phyloP scores from a whole-genome alignment of 2,113 vertebrate genomes.

The Seriola rivoliana region DNA sequence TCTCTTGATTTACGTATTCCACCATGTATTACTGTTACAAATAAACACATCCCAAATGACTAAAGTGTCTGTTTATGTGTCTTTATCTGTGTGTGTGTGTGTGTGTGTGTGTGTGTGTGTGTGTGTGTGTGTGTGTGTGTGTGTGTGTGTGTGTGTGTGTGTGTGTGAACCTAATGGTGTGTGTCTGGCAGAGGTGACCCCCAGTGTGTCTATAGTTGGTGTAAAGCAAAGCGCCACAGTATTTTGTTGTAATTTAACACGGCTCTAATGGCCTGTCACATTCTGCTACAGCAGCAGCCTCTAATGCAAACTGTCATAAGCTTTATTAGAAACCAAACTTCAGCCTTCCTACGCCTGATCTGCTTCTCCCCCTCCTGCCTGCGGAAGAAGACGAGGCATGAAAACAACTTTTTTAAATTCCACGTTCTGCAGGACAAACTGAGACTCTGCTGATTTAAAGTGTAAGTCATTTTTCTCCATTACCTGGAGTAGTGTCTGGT shows the following conservation, averaged over 20 bases:
- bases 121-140: constrained; percentile 21
- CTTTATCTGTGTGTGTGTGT: constrained; percentile 22
- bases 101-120: constrained; percentile 14
- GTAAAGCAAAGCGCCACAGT: constrained; percentile 46
- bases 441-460: background rate
- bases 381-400: background rate
- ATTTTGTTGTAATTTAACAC: constrained; percentile 67
- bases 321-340: constrained; percentile 57
- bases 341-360: constrained; percentile 2
- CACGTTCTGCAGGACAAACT: constrained; percentile 3
- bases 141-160: constrained; percentile 21
- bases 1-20: constrained; percentile 95
- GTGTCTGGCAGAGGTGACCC: constrained; percentile 67
- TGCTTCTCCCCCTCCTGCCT: background rate
- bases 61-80: constrained; percentile 18
- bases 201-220: constrained; percentile 41
- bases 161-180: constrained; percentile 54
- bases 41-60: constrained; percentile 94
- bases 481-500: background rate
- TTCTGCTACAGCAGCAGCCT: constrained; percentile 44
- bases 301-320: constrained; percentile 59
- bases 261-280: constrained; percentile 71
- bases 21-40: constrained; percentile 98
- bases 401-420: constrained; percentile 6
- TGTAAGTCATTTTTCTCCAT: background rate